phyloP scores from a whole-genome alignment of 2,888 invertebrate species.

The Leptinotarsa tumamoca region DNA sequence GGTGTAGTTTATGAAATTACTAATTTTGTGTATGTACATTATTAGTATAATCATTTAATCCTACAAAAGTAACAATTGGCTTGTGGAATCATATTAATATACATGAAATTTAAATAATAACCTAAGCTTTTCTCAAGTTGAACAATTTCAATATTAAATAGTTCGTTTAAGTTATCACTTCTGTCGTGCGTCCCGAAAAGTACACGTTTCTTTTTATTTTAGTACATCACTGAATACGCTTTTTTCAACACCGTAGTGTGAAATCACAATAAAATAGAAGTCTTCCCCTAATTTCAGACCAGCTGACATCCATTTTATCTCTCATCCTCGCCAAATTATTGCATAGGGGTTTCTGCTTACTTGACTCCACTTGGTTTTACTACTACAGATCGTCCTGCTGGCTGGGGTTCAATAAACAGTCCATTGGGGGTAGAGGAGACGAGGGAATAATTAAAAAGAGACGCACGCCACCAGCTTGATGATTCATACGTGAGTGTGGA shows the following conservation, averaged over 20 bases:
- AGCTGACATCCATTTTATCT: slow-evolving; percentile 46
- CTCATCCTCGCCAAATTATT: slow-evolving; percentile 43
- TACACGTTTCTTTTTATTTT: neutral
- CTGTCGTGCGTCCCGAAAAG: too few relatives aligned
- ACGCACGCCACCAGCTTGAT: slow-evolving; percentile 26
- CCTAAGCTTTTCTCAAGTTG: too few relatives aligned
- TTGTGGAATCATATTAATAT: too few relatives aligned
- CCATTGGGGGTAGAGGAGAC: slow-evolving; percentile 41
- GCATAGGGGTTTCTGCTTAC: slow-evolving; percentile 41
- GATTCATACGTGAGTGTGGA: slow-evolving; percentile 27
- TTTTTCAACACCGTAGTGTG: slow-evolving; percentile 6
- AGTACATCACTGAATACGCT: neutral
- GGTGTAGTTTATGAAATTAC: too few relatives aligned
- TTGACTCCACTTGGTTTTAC: slow-evolving; percentile 30
- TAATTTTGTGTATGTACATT: too few relatives aligned
- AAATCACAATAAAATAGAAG: slow-evolving; percentile 38
- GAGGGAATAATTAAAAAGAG: slow-evolving; percentile 41
- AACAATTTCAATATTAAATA: too few relatives aligned
- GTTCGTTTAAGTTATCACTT: too few relatives aligned
- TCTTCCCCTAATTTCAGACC: slow-evolving; percentile 35
- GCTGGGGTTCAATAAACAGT: slow-evolving; percentile 40
- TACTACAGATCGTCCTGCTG: slow-evolving; percentile 31
- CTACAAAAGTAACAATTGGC: too few relatives aligned
- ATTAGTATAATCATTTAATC: too few relatives aligned
- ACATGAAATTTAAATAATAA: too few relatives aligned